A percentile compares a stretch with the other conserved stretches of the same genome.
Evolutionary conservation across 1,140 invertebrate species (phyloP).

Genomic region (Acyrthosiphon pisum): DNA sequence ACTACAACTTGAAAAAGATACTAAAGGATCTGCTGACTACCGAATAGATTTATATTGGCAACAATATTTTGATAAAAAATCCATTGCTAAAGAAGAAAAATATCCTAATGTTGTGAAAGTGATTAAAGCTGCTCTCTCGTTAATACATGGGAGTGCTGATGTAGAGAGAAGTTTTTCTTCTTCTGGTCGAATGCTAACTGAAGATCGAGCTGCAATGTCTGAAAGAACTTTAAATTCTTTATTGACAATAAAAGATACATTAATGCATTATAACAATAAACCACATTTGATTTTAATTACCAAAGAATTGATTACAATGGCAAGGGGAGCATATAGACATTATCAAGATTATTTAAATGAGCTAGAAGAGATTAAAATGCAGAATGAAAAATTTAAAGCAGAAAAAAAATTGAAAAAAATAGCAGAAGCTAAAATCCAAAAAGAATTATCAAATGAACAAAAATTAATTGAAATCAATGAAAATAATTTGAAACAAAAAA

Average conservation of each 20-base stretch:
- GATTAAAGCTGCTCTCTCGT: not conserved
- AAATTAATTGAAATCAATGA: not conserved
- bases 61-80: not conserved
- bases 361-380: not conserved
- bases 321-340: not conserved
- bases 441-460: not conserved
- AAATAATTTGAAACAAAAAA: not conserved
- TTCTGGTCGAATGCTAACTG: not conserved
- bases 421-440: not conserved
- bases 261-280: constrained; percentile 5
- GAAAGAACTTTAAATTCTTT: constrained; percentile 11
- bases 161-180: not conserved
- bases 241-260: constrained; percentile 11
- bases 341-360: not conserved
- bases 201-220: not conserved
- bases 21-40: not conserved
- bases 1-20: constrained; percentile 1
- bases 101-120: not conserved
- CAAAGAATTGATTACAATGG: constrained; percentile 7
- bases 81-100: not conserved
- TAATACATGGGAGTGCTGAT: not conserved
- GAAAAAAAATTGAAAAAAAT: not conserved
- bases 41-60: not conserved
- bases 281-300: constrained; percentile 13
- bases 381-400: not conserved